These are phyloP conservation scores for Ceriagrion tenellum DNA, from an alignment of 2,888 invertebrate species.

Conservation along the genomic window DNA sequence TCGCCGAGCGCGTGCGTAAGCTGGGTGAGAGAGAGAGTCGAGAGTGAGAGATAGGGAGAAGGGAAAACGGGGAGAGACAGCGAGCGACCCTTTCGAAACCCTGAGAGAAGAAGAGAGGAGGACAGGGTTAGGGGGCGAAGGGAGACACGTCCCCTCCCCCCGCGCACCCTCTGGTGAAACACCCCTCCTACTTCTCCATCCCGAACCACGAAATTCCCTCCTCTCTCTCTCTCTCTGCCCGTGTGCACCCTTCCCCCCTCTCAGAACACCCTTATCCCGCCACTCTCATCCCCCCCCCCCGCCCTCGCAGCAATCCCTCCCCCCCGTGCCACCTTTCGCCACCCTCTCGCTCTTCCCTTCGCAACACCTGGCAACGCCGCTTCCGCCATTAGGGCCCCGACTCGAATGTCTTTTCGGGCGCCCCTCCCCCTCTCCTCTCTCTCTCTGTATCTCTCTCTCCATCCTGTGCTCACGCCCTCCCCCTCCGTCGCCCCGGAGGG, in stretches of 20 bases:
- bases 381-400: conserved; percentile 51
- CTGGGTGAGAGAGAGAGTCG: not conserved
- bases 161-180: too few species aligned
- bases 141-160: too few species aligned
- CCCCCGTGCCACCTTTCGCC: not conserved
- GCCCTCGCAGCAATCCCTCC: not conserved
- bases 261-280: not conserved
- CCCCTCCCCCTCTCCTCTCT: not conserved
- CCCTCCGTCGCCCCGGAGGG: not conserved
- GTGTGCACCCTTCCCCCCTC: not conserved
- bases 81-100: not conserved
- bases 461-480: not conserved
- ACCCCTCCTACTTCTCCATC: not conserved
- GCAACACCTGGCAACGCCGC: conserved; percentile 47
- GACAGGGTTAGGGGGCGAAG: too few species aligned
- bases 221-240: not conserved
- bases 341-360: not conserved
- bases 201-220: not conserved
- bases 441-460: not conserved
- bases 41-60: not conserved
- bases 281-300: not conserved
- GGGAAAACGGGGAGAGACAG: not conserved
- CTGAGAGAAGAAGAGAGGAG: not conserved
- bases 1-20: not conserved
- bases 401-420: conserved; percentile 2